These are phyloP conservation scores for Drymodes brunneopygia DNA, from an alignment of 2,113 vertebrate species.

Conservation along the genomic window DNA sequence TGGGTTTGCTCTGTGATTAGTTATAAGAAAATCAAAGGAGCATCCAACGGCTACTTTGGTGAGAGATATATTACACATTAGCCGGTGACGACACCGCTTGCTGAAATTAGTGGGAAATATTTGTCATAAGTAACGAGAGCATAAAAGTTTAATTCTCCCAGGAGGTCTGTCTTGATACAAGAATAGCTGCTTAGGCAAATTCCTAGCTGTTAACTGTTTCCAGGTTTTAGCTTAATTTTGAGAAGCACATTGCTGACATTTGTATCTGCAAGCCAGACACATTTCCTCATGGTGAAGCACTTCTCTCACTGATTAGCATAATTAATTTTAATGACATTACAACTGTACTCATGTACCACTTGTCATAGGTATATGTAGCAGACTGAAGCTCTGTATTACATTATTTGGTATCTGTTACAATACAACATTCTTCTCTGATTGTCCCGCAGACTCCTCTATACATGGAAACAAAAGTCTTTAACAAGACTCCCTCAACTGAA, in stretches of 20 bases:
- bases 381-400: neutral
- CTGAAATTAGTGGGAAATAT: conserved; percentile 67
- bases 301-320: neutral
- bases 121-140: conserved; percentile 54
- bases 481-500: neutral
- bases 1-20: neutral
- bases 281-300: neutral
- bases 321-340: conserved; percentile 38
- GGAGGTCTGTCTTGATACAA: conserved; percentile 51
- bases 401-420: neutral
- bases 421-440: neutral
- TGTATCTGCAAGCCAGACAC: conserved; percentile 8
- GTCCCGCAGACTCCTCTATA: neutral
- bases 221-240: conserved; percentile 10
- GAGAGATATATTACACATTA: conserved; percentile 66
- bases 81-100: conserved; percentile 61
- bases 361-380: neutral
- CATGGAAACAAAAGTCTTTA: neutral
- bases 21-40: conserved; percentile 2
- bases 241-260: neutral
- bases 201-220: conserved; percentile 69
- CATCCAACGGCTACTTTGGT: neutral
- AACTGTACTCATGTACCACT: neutral
- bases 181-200: conserved; percentile 66
- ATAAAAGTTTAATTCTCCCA: conserved; percentile 66